Evolutionary conservation across 2,797 vertebrate species (phyloP).

Genomic region (Apogon talboti): DNA sequence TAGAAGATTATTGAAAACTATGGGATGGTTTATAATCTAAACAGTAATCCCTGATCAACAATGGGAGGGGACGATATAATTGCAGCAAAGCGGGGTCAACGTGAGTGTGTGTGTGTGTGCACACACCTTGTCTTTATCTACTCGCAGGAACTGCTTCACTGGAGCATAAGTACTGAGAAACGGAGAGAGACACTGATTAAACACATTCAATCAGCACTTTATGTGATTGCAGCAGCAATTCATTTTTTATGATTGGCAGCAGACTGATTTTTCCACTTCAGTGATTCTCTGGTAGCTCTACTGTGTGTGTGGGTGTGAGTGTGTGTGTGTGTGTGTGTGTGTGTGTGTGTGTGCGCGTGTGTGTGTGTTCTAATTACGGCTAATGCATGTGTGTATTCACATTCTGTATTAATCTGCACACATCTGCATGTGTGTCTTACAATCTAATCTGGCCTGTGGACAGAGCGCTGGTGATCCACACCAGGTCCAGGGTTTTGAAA

Average conservation of each 20-base stretch:
- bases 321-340: slow-evolving; percentile 19
- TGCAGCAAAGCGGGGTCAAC: slow-evolving; percentile 30
- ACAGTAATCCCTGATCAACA: slow-evolving; percentile 68
- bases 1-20: slow-evolving; percentile 70
- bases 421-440: slow-evolving; percentile 75
- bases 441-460: slow-evolving; percentile 97
- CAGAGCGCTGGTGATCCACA: slow-evolving; percentile 98
- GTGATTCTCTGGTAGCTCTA: slow-evolving; percentile 14
- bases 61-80: slow-evolving; percentile 41
- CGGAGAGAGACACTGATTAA: slow-evolving; percentile 36
- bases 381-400: slow-evolving; percentile 14
- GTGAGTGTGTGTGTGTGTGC: slow-evolving; percentile 18
- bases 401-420: not conserved
- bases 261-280: slow-evolving; percentile 36
- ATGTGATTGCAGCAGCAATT: slow-evolving; percentile 48
- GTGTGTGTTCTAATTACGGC: not conserved
- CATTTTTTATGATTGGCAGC: slow-evolving; percentile 58
- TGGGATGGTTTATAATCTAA: slow-evolving; percentile 62
- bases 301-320: slow-evolving; percentile 15
- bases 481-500: slow-evolving; percentile 97
- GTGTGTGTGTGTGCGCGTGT: not conserved
- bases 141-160: slow-evolving; percentile 97
- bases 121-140: slow-evolving; percentile 98
- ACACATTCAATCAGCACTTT: slow-evolving; percentile 50
- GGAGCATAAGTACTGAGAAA: slow-evolving; percentile 92